Conservation (phyloP, 2,888 invertebrate genomes). For the Brenthis hecate region DNA sequence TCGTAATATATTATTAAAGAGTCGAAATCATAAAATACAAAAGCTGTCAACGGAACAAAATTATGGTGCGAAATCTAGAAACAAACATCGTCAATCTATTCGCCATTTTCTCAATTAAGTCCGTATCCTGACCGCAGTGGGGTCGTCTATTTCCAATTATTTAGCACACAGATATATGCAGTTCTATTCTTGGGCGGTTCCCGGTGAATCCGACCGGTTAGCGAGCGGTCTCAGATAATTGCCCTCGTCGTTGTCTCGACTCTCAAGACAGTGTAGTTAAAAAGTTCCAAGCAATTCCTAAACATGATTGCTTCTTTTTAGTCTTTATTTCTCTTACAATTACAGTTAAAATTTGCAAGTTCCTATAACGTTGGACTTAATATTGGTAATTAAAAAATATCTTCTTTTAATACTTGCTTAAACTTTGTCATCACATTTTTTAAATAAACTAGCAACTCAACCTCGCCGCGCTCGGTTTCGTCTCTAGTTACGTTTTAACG, state of each 20-base stretch:
- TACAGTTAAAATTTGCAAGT: too few relatives aligned
- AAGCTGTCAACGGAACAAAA: too few relatives aligned
- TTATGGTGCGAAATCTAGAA: not conserved
- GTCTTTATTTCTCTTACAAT: not conserved
- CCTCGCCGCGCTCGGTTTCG: too few relatives aligned
- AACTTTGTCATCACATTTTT: too few relatives aligned
- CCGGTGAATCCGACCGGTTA: slow-evolving; percentile 29
- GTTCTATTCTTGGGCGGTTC: slow-evolving; percentile 32
- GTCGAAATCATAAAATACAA: too few relatives aligned
- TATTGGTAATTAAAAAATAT: too few relatives aligned
- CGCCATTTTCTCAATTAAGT: not conserved
- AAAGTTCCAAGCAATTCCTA: not conserved
- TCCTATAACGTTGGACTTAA: too few relatives aligned
- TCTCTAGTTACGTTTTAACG: too few relatives aligned
- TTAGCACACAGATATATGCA: slow-evolving; percentile 21
- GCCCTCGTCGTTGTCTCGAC: slow-evolving; percentile 2
- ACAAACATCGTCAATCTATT: not conserved
- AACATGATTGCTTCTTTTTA: not conserved
- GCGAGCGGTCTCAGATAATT: slow-evolving; percentile 26
- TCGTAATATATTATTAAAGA: too few relatives aligned
- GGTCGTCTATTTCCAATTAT: slow-evolving; percentile 16
- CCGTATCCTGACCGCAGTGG: not conserved
- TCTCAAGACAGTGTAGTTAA: not conserved
- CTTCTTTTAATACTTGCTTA: too few relatives aligned
- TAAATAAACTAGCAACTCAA: too few relatives aligned